Conservation (phyloP, 2,888 invertebrate genomes). For the Hypomecis atomaria region DNA sequence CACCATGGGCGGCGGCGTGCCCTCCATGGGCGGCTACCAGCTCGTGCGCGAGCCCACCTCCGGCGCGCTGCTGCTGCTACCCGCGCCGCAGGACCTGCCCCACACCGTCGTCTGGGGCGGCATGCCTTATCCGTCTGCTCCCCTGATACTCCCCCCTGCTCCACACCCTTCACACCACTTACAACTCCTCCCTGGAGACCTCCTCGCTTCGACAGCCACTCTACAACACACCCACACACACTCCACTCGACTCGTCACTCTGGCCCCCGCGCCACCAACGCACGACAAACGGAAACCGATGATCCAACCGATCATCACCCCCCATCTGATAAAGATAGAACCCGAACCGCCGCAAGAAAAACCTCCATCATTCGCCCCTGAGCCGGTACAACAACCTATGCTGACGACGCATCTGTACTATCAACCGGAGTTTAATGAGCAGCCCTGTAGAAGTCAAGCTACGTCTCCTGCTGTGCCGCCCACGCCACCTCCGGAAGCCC, state of each 20-base stretch:
- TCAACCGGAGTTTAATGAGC: conserved; percentile 78
- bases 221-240: conserved; percentile 88
- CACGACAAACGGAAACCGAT: conserved; percentile 78
- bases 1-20: conserved; percentile 83
- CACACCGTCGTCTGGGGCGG: conserved; percentile 91
- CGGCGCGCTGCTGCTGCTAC: conserved; percentile 92
- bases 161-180: conserved; percentile 87
- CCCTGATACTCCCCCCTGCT: conserved; percentile 71
- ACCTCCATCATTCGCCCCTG: conserved; percentile 73
- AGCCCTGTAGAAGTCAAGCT: conserved; percentile 81
- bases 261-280: conserved; percentile 85
- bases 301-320: conserved; percentile 76
- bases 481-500: conserved; percentile 79
- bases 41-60: conserved; percentile 93
- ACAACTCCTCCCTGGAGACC: conserved; percentile 87
- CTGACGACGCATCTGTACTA: conserved; percentile 85
- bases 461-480: conserved; percentile 86
- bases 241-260: conserved; percentile 87
- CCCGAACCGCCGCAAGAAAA: conserved; percentile 85
- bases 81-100: conserved; percentile 89
- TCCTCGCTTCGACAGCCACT: conserved; percentile 87
- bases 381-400: conserved; percentile 80
- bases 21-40: conserved; percentile 92
- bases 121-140: conserved; percentile 80
- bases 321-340: conserved; percentile 89